Evolutionary conservation across 2,113 vertebrate genomes (phyloP).

Genomic region (Pyxicephalus adspersus): DNA sequence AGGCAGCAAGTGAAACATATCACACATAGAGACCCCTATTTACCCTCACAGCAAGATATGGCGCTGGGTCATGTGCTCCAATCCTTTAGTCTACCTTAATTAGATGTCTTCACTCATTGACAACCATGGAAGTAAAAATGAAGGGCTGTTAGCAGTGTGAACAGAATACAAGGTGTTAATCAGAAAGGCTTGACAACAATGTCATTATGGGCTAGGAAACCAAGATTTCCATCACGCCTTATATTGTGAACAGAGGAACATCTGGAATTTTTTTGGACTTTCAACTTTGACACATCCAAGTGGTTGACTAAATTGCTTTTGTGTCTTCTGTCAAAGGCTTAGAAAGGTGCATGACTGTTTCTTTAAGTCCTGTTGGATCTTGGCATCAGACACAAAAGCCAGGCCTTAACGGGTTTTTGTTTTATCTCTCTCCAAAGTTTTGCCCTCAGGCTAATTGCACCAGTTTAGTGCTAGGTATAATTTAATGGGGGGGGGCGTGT

Average conservation of each 20-base stretch:
- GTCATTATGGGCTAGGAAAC: constrained; percentile 6
- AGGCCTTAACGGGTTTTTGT: constrained; percentile 46
- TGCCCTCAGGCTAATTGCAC: constrained; percentile 34
- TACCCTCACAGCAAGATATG: neutral
- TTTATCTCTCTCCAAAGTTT: constrained; percentile 49
- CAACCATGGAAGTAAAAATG: neutral
- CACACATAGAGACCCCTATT: neutral
- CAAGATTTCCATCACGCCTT: constrained; percentile 8
- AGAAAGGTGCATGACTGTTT: constrained; percentile 36
- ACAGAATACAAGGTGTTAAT: constrained; percentile 1
- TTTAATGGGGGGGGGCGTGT: constrained; percentile 50
- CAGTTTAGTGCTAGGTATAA: constrained; percentile 33
- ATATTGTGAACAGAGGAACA: constrained; percentile 33
- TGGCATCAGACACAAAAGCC: constrained; percentile 43
- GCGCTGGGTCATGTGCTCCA: neutral
- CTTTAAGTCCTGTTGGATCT: constrained; percentile 47
- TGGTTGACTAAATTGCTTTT: constrained; percentile 37
- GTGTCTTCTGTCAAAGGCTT: constrained; percentile 37
- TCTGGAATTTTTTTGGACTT: constrained; percentile 39
- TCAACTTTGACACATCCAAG: constrained; percentile 44
- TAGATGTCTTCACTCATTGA: neutral
- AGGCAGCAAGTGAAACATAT: neutral
- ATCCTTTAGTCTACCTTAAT: neutral
- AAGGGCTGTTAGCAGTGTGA: neutral
- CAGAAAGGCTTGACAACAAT: neutral